Base-by-base conservation (phyloP, 2,797 vertebrate genomes). In the Macrochelys suwanniensis region DNA sequence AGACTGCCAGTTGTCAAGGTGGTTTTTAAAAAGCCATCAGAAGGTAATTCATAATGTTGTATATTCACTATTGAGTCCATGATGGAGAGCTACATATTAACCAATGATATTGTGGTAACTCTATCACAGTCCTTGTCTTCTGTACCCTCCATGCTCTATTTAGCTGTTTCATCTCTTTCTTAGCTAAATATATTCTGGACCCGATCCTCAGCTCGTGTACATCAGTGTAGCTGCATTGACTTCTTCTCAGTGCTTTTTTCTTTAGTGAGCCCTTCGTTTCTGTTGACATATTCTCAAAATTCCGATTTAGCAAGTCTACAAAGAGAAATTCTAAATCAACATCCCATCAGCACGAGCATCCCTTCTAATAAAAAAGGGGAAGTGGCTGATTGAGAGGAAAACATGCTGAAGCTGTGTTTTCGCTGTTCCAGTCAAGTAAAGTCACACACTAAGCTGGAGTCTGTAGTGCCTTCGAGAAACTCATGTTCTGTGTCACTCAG, bases 351-450 rank as follows among this genome's bases (percentile, higher is more conserved):
- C 76, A 15, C 3, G 10, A 65, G 25, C 53, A 80, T 33, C 25
- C 80, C 91, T 9, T 33, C 25, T 65, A 54, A 31, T 83, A 25
- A 82, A 76, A 50, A 87, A 93, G 50, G 5, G 94, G 23, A 7
- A 53, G 19, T 31, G 13, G 80, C 74, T 90, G 56, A 10, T 25
- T 71, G n/a, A 82, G 51, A 16, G 4, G 31, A 21, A 78, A 92
- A 80, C 78, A 12, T 56, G 78, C 56, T 19, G 84, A 92, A 89
- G 3, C 16, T 26, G 2, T 0, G 0, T 80, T 53, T 17, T 87
- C 1, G 0, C 53, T 82, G 15, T 37, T 53, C 1, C 5, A 0
- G 42, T 82, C 28, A 79, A 57, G 79, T 76, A 23, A 31, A 81
- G 85, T 79, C 37, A 74, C 17, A 9, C 0, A 0, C 56, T 37